Evolutionary conservation across 2,888 invertebrate species (phyloP).

Genomic region (Lucinisca nassula): DNA sequence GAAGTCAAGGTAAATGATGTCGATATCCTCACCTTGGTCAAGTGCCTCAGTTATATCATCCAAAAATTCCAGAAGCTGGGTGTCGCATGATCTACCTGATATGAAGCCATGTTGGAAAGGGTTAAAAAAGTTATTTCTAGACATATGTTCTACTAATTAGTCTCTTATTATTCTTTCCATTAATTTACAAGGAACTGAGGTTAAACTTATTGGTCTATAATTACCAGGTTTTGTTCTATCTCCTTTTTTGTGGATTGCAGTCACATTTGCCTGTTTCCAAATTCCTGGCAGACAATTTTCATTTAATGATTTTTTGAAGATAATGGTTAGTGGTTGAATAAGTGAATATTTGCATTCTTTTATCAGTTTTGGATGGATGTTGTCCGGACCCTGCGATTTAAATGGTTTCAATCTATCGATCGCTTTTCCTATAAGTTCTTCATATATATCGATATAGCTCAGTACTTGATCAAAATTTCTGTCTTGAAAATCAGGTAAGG

Average conservation of each 20-base stretch:
- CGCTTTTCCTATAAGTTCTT: background rate
- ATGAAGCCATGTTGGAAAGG: too few species aligned
- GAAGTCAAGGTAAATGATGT: constrained; percentile 28
- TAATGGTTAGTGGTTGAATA: background rate
- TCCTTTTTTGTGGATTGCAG: constrained; percentile 14
- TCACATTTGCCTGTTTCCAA: constrained; percentile 32
- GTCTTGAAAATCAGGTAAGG: constrained; percentile 17
- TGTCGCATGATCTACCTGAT: constrained; percentile 4
- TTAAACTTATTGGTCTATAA: constrained; percentile 17
- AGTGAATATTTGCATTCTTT: constrained; percentile 2
- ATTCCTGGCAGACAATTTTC: background rate
- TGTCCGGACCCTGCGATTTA: constrained; percentile 21
- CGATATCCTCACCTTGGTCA: background rate
- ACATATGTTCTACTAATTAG: constrained; percentile 6
- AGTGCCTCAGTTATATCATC: constrained; percentile 11
- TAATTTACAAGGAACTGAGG: constrained; percentile 9
- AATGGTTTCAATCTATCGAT: background rate
- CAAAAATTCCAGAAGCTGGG: constrained; percentile 2
- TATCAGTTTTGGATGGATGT: background rate
- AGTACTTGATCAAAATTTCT: background rate
- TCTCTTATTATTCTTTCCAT: constrained; percentile 6
- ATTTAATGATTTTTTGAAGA: constrained; percentile 1
- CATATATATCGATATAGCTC: background rate
- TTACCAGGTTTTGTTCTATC: constrained; percentile 18
- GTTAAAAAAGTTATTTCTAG: constrained; percentile 2